These are phyloP conservation scores for Xylocampa areola DNA, from an alignment of 2,888 invertebrate species.

Conservation along the genomic window DNA sequence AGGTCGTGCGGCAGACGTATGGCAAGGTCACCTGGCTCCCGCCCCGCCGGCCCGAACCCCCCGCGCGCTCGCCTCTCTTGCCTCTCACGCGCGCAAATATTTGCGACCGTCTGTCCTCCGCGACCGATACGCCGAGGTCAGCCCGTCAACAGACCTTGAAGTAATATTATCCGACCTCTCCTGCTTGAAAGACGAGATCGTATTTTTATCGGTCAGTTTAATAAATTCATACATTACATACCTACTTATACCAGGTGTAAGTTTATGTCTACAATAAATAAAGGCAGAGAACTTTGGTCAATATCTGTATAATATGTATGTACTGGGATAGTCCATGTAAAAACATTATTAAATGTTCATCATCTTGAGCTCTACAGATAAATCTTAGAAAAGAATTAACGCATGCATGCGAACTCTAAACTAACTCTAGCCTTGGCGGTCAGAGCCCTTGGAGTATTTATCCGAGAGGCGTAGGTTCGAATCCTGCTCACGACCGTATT, in stretches of 20 bases:
- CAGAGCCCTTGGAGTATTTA: no score
- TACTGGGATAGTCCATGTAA: no score
- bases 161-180: slow-evolving; percentile 86
- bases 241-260: slow-evolving; percentile 31
- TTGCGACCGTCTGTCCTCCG: slow-evolving; percentile 89
- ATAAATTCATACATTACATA: slow-evolving; percentile 42
- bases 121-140: slow-evolving; percentile 90
- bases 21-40: slow-evolving; percentile 82
- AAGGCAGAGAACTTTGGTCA: no score
- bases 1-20: slow-evolving; percentile 86
- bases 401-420: no score
- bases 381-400: no score
- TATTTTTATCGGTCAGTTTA: slow-evolving; percentile 76
- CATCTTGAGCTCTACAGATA: no score
- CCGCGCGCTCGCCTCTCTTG: slow-evolving; percentile 66
- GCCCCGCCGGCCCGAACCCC: slow-evolving; percentile 56
- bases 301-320: not conserved
- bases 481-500: no score
- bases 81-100: slow-evolving; percentile 85
- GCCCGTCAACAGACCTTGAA: slow-evolving; percentile 86
- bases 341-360: no score
- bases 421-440: no score
- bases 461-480: no score
- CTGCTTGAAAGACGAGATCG: slow-evolving; percentile 79
- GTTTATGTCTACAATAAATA: slow-evolving; percentile 25